Base-by-base conservation (phyloP, 2,888 invertebrate genomes). In the Oscheius sp. region DNA sequence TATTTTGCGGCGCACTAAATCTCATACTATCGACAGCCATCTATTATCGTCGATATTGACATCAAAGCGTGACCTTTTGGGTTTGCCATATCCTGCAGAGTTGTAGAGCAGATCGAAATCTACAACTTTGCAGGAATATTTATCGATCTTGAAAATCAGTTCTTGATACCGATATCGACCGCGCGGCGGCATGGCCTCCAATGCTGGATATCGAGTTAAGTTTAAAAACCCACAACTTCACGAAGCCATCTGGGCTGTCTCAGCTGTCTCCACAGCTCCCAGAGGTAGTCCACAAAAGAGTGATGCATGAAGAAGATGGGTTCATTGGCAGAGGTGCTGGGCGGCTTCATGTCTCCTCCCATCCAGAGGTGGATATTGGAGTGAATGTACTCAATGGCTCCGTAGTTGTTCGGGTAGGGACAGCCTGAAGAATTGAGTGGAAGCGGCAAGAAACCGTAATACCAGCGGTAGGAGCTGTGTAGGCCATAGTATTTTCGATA, bases 211-310 rank as follows among this genome's bases (percentile, higher is more conserved):
- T 48, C 7, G 13, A 10, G 13, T 48, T 10, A 21, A 21, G 21
- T 21, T 21, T 21, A 21, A 21, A 53, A 33, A 60, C 42, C 33
- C 55, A 85, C 80, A 63, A 74, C 66, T 76, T 87, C 87, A 62
- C 87, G 78, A 66, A 84, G 76, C 86, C 86, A 88, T 77, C 84
- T 78, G 32, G 86, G 84, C 65, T 88, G 88, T 66, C 83, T 80
- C 50, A 84, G 65, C 72, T 88, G 88, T 21, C 88, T 80, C 88
- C 88, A 88, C 60, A 84, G 83, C 73, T 90, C 90, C 89, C 90
- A 90, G 29, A 90, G 78, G 51, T 88, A 85, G 80, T 90, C 90
- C 73, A 90, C 88, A 76, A 89, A 90, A 3, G 88, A 85, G 78
- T 90, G 90, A 63, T 90, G 89, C 78, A 90, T 83, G 84, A 87